Percentiles rank a stretch among this genome's conserved stretches.
Conservation (phyloP, 2,888 invertebrate genomes). For the Perithous albicinctus region DNA sequence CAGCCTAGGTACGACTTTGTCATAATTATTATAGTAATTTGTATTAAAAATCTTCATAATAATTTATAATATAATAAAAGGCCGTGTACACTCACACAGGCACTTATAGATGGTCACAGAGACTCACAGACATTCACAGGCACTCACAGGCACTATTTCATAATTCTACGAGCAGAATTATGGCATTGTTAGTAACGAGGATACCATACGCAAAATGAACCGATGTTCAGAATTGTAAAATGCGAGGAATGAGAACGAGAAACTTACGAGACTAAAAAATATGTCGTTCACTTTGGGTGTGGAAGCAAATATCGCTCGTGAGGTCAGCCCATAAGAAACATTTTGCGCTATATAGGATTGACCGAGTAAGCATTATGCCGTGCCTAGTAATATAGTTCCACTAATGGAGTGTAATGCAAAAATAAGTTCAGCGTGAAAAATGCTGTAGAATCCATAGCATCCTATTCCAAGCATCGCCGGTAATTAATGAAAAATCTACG, state of each 20-base stretch:
- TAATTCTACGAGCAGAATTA: too few relatives aligned
- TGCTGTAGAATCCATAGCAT: background rate
- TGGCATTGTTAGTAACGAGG: background rate
- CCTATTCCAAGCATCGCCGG: background rate
- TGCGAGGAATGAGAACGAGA: background rate
- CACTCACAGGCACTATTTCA: too few relatives aligned
- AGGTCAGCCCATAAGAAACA: background rate
- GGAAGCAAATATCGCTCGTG: background rate
- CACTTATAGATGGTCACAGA: too few relatives aligned
- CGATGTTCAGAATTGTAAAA: background rate
- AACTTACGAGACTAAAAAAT: background rate
- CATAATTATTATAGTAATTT: too few relatives aligned
- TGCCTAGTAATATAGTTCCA: background rate
- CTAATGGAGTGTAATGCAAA: background rate
- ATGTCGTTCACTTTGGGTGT: background rate
- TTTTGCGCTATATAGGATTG: background rate
- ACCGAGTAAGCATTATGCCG: background rate
- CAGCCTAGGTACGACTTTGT: too few relatives aligned
- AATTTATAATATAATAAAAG: too few relatives aligned
- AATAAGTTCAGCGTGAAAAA: background rate
- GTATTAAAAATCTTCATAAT: too few relatives aligned
- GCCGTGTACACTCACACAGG: too few relatives aligned
- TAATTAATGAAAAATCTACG: conserved; percentile 2
- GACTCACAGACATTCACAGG: too few relatives aligned
- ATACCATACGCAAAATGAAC: background rate